Base-by-base conservation (phyloP, 2,113 vertebrate species). In the Arenaria interpres region DNA sequence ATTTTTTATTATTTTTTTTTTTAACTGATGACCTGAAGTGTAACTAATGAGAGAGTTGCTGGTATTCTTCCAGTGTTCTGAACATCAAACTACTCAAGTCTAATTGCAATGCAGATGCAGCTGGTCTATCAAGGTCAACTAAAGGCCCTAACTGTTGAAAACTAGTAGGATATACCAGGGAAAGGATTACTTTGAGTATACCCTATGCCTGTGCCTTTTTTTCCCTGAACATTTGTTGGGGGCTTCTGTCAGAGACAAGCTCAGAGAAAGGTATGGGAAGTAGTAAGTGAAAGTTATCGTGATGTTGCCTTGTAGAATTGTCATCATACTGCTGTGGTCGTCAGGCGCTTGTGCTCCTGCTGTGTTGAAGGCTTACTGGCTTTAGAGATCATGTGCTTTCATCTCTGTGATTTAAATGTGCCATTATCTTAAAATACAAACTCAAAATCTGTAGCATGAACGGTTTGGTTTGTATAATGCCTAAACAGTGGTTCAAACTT, bases 281-380 rank as follows among this genome's bases (percentile, higher is more conserved):
- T 72, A 35, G 5, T 22, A 41, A 71, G 3, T 84, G 43, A 22
- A 86, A 72, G 30, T 81, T 90, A 7, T 22, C 10, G 1, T 72
- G 45, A 8, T 63, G 2, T 24, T 83, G 63, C 37, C 37, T 74
- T 0, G 0, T 84, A 80, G 57, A 67, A 74, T 78, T 87, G 68
- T 45, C 27, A 12, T 78, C 3, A 0, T 32, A 17, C 11, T 45
- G 41, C 9, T 33, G 0, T 1, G 5, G 66, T 95, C 6, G 1
- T 54, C 50, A 80, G 72, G 27, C 14, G 0, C 51, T 64, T 21
- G 21, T 92, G 88, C 64, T 89, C 13, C 53, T 60, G 73, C 46
- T 72, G 50, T 51, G 35, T 63, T 77, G 25, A 82, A 69, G 83
- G 43, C 59, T 93, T 74, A 15, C 37, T 80, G 71, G 54, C 62